Conservation (phyloP, 2,113 vertebrate genomes). For the Ophiodon elongatus region DNA sequence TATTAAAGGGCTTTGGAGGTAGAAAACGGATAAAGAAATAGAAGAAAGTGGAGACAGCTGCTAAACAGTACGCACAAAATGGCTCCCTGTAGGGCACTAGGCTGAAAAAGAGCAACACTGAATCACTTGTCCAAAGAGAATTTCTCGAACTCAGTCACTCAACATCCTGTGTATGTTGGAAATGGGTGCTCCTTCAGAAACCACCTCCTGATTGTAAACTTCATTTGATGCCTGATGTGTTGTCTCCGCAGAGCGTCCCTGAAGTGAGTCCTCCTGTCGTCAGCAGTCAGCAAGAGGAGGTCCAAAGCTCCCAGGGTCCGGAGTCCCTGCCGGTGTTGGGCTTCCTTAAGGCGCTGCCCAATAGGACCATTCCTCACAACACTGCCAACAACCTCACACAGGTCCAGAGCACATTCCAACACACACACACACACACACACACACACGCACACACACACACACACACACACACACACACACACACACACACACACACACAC, state of each 20-base stretch:
- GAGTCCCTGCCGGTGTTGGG: conserved; percentile 58
- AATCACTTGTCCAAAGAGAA: conserved; percentile 46
- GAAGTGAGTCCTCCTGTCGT: conserved; percentile 80
- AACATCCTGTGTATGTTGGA: conserved; percentile 63
- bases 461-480: background rate
- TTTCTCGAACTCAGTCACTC: conserved; percentile 39
- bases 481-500: background rate
- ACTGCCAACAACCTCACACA: conserved; percentile 88
- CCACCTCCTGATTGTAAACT: conserved; percentile 14
- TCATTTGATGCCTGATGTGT: conserved; percentile 29
- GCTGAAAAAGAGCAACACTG: conserved; percentile 43
- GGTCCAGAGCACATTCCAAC: conserved; percentile 77
- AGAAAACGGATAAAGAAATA: conserved; percentile 42
- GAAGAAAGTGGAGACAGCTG: conserved; percentile 63
- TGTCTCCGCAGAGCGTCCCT: conserved; percentile 77
- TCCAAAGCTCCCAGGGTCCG: conserved; percentile 49
- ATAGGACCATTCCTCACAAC: conserved; percentile 77
- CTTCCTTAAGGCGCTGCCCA: conserved; percentile 84
- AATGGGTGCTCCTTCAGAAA: background rate
- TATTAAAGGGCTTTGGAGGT: conserved; percentile 60
- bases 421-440: background rate
- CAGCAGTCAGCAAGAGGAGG: conserved; percentile 56
- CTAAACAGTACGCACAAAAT: conserved; percentile 58
- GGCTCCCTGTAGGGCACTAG: conserved; percentile 54
- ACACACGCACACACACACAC: too few relatives aligned